These are phyloP conservation scores for Sinocyclocheilus grahami DNA, from an alignment of 2,113 vertebrate species.

Conservation along the genomic window DNA sequence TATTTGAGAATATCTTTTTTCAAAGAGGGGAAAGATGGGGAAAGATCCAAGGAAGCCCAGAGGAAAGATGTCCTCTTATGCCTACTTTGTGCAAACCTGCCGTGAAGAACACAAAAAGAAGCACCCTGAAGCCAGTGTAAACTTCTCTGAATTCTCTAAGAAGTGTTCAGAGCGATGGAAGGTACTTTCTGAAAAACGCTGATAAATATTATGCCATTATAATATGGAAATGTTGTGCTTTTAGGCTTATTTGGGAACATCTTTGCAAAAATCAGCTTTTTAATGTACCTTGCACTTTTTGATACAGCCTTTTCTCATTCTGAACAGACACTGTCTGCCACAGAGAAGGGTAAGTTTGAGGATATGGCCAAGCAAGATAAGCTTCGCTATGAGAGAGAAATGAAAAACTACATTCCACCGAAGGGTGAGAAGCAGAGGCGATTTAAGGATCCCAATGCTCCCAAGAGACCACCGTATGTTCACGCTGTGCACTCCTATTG, in stretches of 20 bases:
- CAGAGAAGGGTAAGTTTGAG: constrained; percentile 96
- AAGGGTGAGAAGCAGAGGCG: constrained; percentile 92
- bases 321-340: constrained; percentile 88
- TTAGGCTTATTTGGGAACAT: neutral
- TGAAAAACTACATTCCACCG: constrained; percentile 92
- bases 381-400: constrained; percentile 93
- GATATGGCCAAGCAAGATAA: constrained; percentile 96
- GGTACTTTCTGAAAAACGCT: constrained; percentile 70
- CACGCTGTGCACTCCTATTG: neutral
- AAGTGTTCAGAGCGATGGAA: constrained; percentile 96
- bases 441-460: constrained; percentile 96
- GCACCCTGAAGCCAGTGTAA: constrained; percentile 89
- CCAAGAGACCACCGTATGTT: constrained; percentile 97
- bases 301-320: constrained; percentile 16
- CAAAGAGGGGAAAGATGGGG: constrained; percentile 83
- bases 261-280: neutral
- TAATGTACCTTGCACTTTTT: constrained; percentile 2
- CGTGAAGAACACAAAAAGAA: constrained; percentile 98
- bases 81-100: constrained; percentile 96
- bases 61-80: constrained; percentile 97
- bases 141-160: constrained; percentile 96
- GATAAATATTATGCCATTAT: neutral
- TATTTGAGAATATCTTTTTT: constrained; percentile 16
- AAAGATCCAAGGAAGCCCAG: constrained; percentile 94
- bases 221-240: neutral